Evolutionary conservation across 2,888 invertebrate species (phyloP).

Genomic region (Lathronympha strigana): DNA sequence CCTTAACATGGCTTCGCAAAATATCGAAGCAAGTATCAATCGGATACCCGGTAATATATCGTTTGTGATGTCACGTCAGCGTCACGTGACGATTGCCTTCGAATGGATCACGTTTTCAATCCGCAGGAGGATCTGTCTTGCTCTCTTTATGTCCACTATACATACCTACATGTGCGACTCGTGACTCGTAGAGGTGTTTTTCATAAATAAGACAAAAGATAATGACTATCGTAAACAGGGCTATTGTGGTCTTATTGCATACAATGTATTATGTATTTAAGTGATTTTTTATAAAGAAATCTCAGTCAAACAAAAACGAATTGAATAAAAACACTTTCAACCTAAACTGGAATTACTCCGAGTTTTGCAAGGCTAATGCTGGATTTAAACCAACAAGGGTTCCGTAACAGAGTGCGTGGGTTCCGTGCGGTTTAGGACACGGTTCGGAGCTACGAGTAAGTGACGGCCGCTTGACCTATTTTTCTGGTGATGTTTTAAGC

Average conservation of each 20-base stretch:
- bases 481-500: slow-evolving; percentile 3
- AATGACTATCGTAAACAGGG: too few relatives aligned
- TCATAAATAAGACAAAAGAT: too few relatives aligned
- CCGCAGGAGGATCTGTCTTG: slow-evolving; percentile 22
- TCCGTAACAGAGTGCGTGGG: slow-evolving; percentile 23
- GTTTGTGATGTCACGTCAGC: slow-evolving; percentile 21
- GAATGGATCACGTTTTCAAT: slow-evolving; percentile 35
- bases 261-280: not conserved
- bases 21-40: slow-evolving; percentile 17
- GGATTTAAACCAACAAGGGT: slow-evolving; percentile 12
- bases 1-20: too few relatives aligned
- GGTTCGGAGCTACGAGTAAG: not conserved
- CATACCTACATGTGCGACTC: slow-evolving; percentile 5
- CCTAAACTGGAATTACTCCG: slow-evolving; percentile 30
- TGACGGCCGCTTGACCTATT: slow-evolving; percentile 26
- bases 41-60: slow-evolving; percentile 23
- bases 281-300: not conserved
- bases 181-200: slow-evolving; percentile 1
- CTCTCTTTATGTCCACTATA: not conserved
- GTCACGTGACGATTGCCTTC: slow-evolving; percentile 27
- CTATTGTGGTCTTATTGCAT: too few relatives aligned
- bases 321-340: slow-evolving; percentile 19
- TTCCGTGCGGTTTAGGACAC: slow-evolving; percentile 4
- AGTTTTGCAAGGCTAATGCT: slow-evolving; percentile 21
- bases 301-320: slow-evolving; percentile 7